phyloP scores from a whole-genome alignment of 2,113 vertebrate genomes.

The Polypterus bichir region DNA sequence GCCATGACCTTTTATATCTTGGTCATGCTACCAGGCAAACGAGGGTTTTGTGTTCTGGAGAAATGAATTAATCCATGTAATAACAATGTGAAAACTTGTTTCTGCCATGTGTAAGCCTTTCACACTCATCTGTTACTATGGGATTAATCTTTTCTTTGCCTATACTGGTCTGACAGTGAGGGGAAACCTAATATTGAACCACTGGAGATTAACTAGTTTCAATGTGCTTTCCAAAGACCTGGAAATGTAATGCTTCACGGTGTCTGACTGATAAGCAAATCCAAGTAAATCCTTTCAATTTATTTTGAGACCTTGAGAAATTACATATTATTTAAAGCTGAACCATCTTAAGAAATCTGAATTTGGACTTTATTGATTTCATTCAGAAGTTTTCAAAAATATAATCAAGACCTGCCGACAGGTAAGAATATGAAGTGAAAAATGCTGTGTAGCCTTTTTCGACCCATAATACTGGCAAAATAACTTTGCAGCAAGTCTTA shows the following conservation, averaged over 20 bases:
- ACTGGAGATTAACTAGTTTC: slow-evolving; percentile 60
- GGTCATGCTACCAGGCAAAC: slow-evolving; percentile 9
- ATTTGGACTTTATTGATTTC: slow-evolving; percentile 33
- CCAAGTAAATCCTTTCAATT: slow-evolving; percentile 70
- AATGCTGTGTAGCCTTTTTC: too few species aligned
- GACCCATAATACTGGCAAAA: too few species aligned
- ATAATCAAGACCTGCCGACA: not conserved
- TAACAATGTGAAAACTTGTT: slow-evolving; percentile 31
- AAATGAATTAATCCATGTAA: slow-evolving; percentile 16
- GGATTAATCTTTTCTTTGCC: slow-evolving; percentile 51
- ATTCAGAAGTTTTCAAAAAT: slow-evolving; percentile 6
- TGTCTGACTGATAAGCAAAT: slow-evolving; percentile 72
- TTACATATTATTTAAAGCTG: slow-evolving; percentile 55
- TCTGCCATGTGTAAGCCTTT: slow-evolving; percentile 30
- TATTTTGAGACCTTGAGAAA: slow-evolving; percentile 63
- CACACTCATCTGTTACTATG: slow-evolving; percentile 29
- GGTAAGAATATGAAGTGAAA: not conserved
- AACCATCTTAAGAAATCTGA: slow-evolving; percentile 40
- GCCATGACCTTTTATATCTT: not conserved
- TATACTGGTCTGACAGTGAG: slow-evolving; percentile 46
- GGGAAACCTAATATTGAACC: slow-evolving; percentile 55
- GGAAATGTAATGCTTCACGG: slow-evolving; percentile 52
- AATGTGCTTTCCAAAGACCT: slow-evolving; percentile 55
- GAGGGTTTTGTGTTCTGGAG: slow-evolving; percentile 15
- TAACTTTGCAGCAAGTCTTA: too few species aligned